These are phyloP conservation scores for Bubo bubo DNA, from an alignment of 2,113 vertebrate species.

Conservation along the genomic window DNA sequence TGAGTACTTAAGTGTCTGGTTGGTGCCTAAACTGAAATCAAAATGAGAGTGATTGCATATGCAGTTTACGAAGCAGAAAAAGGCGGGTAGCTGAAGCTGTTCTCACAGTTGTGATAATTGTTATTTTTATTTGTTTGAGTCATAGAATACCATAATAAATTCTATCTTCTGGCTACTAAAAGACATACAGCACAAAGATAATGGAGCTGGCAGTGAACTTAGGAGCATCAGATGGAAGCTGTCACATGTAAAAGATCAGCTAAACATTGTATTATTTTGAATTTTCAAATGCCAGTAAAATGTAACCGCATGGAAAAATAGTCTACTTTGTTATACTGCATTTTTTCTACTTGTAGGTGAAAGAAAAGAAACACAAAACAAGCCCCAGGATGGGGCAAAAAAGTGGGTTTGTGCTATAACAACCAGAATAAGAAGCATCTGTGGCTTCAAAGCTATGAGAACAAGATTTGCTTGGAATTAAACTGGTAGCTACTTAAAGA, in stretches of 20 bases:
- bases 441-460: not conserved
- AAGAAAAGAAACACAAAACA: not conserved
- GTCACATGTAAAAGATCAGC: not conserved
- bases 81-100: not conserved
- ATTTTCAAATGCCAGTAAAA: not conserved
- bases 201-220: not conserved
- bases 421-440: not conserved
- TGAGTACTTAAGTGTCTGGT: not conserved
- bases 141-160: not conserved
- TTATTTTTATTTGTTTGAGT: not conserved
- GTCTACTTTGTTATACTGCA: not conserved
- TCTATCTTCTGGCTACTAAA: not conserved
- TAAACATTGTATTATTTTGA: not conserved
- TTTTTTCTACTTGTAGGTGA: not conserved
- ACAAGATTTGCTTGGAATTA: not conserved
- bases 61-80: not conserved
- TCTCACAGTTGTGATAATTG: not conserved
- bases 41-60: not conserved
- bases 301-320: not conserved
- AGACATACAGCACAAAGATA: not conserved
- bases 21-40: not conserved
- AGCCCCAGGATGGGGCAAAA: not conserved
- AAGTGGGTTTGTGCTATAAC: not conserved
- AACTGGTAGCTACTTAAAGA: not conserved
- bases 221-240: not conserved